Base-by-base conservation (phyloP, 2,888 invertebrate species). In the Scaptomyza reducta region DNA sequence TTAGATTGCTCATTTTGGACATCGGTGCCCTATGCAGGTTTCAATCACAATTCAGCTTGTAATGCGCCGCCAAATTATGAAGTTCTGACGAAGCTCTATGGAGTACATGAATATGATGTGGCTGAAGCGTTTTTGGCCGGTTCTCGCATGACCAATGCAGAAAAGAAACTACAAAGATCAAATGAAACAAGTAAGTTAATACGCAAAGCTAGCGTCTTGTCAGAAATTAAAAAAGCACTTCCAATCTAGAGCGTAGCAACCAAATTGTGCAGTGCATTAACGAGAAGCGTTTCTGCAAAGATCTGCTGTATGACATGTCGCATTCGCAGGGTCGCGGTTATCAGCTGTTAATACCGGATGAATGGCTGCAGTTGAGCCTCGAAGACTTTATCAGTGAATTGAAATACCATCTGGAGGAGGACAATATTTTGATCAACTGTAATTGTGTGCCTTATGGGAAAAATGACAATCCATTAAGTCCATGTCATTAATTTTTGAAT, bases 21-120 rank as follows among this genome's bases (percentile, higher is more conserved):
- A 2, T 0, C 1, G 3, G 29, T 60, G 10, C 81, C 76, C 6
- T 77, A 50, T 16, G 0, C 16, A 0, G 77, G 59, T 2, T 67
- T 47, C 3, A 41, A 57, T 31, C 9, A 33, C 11, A 18, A 3
- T 3, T 0, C 9, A 13, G 10, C 0, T 1, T 59, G 73, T 11
- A 0, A 9, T 9, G 0, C 3, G 1, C 1, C 1, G 11, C 14
- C 11, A 10, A 0, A 0, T 13, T 29, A 10, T 5, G 25, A 10
- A n/a, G 29, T n/a, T 3, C 3, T 9, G 1, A 22, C 31, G 2
- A 55, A 49, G 18, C 1, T 10, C 0, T 66, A 66, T 27, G 46
- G 16, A 0, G 27, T 29, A 0, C 65, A 14, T 13, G 67, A 66
- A 40, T 40, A 31, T 9, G 56, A 66, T 46, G 29, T 66, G 16